A percentile compares a stretch with the other conserved stretches of the same genome.
phyloP scores from a whole-genome alignment of 2,113 vertebrate genomes.

The Origma solitaria region DNA sequence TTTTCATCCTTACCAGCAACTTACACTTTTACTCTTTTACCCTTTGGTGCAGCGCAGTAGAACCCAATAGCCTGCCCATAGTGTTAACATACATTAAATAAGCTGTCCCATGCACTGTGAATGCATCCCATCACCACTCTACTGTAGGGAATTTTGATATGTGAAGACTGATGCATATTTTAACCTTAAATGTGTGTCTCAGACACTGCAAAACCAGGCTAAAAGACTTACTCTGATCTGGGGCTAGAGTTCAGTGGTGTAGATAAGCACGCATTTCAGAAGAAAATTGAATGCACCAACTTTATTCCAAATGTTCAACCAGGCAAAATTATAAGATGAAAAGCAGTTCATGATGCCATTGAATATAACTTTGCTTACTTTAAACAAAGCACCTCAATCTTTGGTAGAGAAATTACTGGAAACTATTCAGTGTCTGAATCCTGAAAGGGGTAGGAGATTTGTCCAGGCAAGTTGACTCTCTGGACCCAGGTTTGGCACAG shows the following conservation, averaged over 20 bases:
- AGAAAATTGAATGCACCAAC: background rate
- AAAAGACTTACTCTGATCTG: background rate
- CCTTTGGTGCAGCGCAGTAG: accelerated
- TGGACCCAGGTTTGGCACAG: background rate
- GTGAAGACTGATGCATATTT: background rate
- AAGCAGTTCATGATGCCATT: background rate
- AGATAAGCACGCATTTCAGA: background rate
- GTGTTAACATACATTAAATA: background rate
- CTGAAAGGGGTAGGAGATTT: background rate
- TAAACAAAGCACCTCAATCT: background rate
- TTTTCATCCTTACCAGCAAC: background rate
- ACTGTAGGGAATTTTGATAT: background rate
- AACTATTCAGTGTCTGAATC: background rate
- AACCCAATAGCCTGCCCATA: background rate
- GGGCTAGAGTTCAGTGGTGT: background rate
- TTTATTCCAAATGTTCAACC: background rate
- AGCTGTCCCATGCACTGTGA: background rate
- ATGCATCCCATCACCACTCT: background rate
- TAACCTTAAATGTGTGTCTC: background rate
- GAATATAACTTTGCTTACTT: background rate
- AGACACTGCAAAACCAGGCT: background rate
- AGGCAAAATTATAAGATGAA: background rate
- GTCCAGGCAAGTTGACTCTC: background rate
- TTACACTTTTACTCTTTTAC: background rate
- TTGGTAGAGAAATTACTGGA: background rate